Evolutionary conservation across 1,140 invertebrate species (phyloP).

Genomic region (Lucilia sericata): DNA sequence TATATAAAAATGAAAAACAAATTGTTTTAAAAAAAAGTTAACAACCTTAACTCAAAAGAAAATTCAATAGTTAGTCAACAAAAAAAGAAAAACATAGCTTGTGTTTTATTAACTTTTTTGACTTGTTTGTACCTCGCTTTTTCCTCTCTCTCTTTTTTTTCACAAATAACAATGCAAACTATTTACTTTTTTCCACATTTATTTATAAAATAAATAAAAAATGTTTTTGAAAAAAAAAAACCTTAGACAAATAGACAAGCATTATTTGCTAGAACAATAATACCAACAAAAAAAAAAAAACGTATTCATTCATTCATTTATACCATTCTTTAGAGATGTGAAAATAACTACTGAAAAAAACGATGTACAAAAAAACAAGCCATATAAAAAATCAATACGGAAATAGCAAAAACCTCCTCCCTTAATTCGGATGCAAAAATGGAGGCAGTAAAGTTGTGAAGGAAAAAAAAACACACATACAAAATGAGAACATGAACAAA

Average conservation of each 20-base stretch:
- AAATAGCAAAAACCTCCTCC: not conserved
- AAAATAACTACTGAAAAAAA: not conserved
- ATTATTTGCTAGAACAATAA: constrained; percentile 35
- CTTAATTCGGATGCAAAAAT: constrained; percentile 1
- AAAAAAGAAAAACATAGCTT: not conserved
- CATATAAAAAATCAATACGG: constrained; percentile 9
- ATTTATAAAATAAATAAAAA: not conserved
- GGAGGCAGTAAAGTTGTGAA: not conserved
- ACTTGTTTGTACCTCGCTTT: not conserved
- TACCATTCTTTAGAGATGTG: not conserved
- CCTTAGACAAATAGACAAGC: constrained; percentile 34
- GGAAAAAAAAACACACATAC: not conserved
- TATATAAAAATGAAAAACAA: no score
- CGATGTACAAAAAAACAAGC: not conserved
- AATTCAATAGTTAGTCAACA: not conserved
- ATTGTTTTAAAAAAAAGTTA: constrained; percentile 4
- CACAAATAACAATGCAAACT: not conserved
- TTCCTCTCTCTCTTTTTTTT: no score
- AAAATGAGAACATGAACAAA: constrained; percentile 22
- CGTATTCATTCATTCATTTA: not conserved
- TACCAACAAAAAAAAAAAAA: not conserved
- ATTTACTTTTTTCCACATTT: not conserved
- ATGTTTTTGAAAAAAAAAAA: not conserved
- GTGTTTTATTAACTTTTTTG: not conserved
- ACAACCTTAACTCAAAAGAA: not conserved